Evolutionary conservation across 23 tunicate species (phyloP).

Genomic region (Ciona savignyi): DNA sequence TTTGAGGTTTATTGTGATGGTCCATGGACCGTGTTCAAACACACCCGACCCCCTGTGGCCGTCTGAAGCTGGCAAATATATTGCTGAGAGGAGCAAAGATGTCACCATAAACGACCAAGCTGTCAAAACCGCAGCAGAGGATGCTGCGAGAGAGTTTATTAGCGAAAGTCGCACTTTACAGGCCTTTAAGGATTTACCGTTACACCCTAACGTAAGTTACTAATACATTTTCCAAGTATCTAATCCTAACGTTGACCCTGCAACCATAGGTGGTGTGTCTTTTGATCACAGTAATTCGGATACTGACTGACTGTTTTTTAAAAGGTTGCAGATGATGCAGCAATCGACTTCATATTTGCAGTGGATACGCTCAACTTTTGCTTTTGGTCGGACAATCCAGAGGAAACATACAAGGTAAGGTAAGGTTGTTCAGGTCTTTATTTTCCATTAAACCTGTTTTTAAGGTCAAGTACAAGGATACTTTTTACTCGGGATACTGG

Average conservation of each 20-base stretch:
- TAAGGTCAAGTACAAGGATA: constrained; percentile 44
- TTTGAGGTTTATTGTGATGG: too few relatives aligned
- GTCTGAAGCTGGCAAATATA: constrained; percentile 43
- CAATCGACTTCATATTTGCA: constrained; percentile 72
- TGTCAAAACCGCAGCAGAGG: constrained; percentile 24
- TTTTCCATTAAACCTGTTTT: neutral
- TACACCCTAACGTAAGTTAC: constrained; percentile 74
- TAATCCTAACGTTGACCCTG: too few relatives aligned
- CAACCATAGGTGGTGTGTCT: too few relatives aligned
- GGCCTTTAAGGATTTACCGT: constrained; percentile 36
- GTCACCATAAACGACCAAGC: constrained; percentile 33
- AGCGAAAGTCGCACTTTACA: constrained; percentile 20
- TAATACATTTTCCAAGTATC: too few relatives aligned
- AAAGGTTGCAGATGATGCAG: constrained; percentile 59
- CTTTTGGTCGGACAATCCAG: constrained; percentile 68
- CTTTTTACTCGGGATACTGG: constrained; percentile 66
- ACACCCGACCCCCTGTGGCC: constrained; percentile 19
- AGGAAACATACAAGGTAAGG: constrained; percentile 46
- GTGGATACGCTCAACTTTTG: constrained; percentile 78
- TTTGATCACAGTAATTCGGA: too few relatives aligned
- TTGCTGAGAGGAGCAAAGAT: constrained; percentile 36
- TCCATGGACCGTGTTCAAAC: too few relatives aligned
- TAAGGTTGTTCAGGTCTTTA: too few relatives aligned
- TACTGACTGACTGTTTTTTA: too few relatives aligned
- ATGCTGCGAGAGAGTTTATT: constrained; percentile 26